A percentile compares a stretch with the other conserved stretches of the same genome.
These are phyloP conservation scores for Troides aeacus DNA, from an alignment of 2,888 invertebrate genomes.

Conservation along the genomic window DNA sequence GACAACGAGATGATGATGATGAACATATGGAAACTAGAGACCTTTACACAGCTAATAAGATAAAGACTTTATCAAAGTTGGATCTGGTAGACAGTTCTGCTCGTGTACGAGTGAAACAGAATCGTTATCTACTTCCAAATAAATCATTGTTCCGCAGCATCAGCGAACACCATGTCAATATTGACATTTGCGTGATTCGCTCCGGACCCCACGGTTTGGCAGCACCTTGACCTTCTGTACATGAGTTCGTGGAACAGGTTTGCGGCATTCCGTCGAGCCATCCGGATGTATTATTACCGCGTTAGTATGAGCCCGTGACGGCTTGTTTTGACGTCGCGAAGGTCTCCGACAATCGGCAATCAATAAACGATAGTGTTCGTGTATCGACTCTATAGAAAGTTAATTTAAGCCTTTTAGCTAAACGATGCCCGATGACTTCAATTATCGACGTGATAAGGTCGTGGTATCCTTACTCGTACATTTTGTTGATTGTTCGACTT, in stretches of 20 bases:
- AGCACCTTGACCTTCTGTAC: slow-evolving; percentile 23
- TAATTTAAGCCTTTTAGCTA: slow-evolving; percentile 4
- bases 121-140: too few relatives aligned
- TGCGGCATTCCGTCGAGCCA: slow-evolving; percentile 9
- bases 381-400: slow-evolving; percentile 21
- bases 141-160: too few relatives aligned
- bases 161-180: slow-evolving; percentile 13
- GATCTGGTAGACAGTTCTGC: too few relatives aligned
- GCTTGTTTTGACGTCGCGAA: slow-evolving; percentile 18
- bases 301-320: slow-evolving; percentile 23
- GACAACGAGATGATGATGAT: too few relatives aligned
- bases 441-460: neutral
- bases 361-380: slow-evolving; percentile 9
- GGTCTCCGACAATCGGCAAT: slow-evolving; percentile 22
- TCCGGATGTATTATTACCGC: slow-evolving; percentile 24
- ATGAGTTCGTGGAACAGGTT: slow-evolving; percentile 20
- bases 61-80: too few relatives aligned
- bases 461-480: too few relatives aligned
- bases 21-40: too few relatives aligned
- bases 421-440: neutral
- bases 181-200: slow-evolving; percentile 22
- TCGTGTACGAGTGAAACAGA: too few relatives aligned
- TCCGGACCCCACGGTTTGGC: slow-evolving; percentile 11
- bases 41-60: too few relatives aligned
- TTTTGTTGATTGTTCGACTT: too few relatives aligned